Evolutionary conservation across 2,888 invertebrate species (phyloP).

Genomic region (Incurvaria masculella): DNA sequence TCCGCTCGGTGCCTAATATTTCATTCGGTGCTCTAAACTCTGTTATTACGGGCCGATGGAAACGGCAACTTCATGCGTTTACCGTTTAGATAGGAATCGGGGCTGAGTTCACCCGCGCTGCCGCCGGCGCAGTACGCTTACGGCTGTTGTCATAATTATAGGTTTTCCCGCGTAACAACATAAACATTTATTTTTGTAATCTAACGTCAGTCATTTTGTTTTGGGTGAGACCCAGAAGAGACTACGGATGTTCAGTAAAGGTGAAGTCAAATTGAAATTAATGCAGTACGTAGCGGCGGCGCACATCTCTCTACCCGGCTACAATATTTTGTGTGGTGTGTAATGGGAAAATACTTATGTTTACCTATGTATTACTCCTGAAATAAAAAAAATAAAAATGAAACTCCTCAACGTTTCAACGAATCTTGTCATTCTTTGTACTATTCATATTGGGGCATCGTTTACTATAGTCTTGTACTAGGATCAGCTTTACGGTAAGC

Average conservation of each 20-base stretch:
- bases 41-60: conserved; percentile 48
- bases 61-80: conserved; percentile 33
- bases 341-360: too few species aligned
- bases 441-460: too few species aligned
- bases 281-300: too few species aligned
- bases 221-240: conserved; percentile 1
- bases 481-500: too few species aligned
- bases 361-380: too few species aligned
- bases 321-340: too few species aligned
- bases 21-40: conserved; percentile 50
- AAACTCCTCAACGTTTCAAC: too few species aligned
- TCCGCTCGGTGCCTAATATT: conserved; percentile 47
- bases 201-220: conserved; percentile 14
- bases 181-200: conserved; percentile 43
- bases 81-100: conserved; percentile 52
- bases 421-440: too few species aligned
- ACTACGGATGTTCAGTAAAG: neutral
- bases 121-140: neutral
- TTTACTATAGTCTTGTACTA: too few species aligned
- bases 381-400: too few species aligned
- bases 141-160: neutral
- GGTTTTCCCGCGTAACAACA: conserved; percentile 28
- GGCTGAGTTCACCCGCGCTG: neutral
- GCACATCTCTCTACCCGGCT: too few species aligned
- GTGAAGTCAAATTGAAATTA: too few species aligned